Conservation (phyloP, 2,888 invertebrate genomes). For the Flexamia atlantica region DNA sequence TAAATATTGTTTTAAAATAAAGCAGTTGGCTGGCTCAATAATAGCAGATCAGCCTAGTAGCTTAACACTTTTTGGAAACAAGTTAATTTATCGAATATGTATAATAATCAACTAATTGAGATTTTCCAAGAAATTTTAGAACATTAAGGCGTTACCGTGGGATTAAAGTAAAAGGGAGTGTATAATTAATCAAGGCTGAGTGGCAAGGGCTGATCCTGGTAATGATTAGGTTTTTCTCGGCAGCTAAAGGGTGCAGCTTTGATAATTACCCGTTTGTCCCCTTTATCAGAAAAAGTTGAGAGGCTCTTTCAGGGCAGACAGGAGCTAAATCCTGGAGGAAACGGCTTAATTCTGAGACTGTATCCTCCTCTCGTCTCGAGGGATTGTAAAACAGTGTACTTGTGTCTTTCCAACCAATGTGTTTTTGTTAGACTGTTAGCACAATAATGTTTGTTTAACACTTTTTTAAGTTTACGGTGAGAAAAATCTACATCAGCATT, state of each 20-base stretch:
- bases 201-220: constrained; percentile 20
- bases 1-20: too few relatives aligned
- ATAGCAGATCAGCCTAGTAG: too few relatives aligned
- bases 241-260: constrained; percentile 36
- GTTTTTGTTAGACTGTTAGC: too few relatives aligned
- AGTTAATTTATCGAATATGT: too few relatives aligned
- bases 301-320: neutral
- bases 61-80: too few relatives aligned
- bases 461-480: too few relatives aligned
- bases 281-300: constrained; percentile 28
- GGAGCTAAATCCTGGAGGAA: constrained; percentile 44
- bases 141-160: neutral
- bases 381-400: too few relatives aligned
- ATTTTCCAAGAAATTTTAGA: neutral
- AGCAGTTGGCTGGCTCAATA: too few relatives aligned
- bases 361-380: neutral
- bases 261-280: constrained; percentile 10
- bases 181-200: constrained; percentile 34
- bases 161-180: constrained; percentile 23
- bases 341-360: constrained; percentile 44
- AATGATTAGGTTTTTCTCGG: constrained; percentile 46
- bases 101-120: constrained; percentile 15
- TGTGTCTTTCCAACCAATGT: too few relatives aligned
- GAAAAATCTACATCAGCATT: too few relatives aligned
- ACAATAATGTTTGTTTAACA: too few relatives aligned